Evolutionary conservation across 2,113 vertebrate species (phyloP).

Genomic region (Theristicus caerulescens): DNA sequence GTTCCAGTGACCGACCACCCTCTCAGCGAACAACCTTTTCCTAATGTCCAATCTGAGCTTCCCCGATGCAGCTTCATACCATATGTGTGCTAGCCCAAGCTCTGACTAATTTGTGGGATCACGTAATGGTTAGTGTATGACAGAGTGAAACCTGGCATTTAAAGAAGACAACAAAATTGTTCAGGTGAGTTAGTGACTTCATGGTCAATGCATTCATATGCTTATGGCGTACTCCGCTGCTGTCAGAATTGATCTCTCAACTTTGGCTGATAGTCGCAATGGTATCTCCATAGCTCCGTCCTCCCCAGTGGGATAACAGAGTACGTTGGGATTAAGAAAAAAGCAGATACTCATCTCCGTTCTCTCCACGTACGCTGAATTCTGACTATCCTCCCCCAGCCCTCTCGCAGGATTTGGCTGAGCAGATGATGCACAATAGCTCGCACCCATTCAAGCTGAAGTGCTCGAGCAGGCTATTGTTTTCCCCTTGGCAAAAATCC

Average conservation of each 20-base stretch:
- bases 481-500: slow-evolving; percentile 31
- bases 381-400: background rate
- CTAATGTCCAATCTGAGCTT: background rate
- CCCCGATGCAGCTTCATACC: background rate
- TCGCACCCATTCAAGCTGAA: background rate
- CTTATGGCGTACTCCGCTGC: background rate
- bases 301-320: background rate
- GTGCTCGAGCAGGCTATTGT: background rate
- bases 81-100: background rate
- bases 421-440: background rate
- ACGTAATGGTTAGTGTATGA: background rate
- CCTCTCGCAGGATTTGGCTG: background rate
- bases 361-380: background rate
- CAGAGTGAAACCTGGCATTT: background rate
- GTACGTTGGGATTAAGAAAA: background rate
- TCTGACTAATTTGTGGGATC: background rate
- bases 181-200: background rate
- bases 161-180: background rate
- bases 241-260: background rate
- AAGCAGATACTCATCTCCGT: background rate
- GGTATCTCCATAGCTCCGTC: background rate
- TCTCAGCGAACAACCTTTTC: background rate
- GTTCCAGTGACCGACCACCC: background rate
- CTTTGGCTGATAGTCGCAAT: background rate
- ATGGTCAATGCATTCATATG: background rate